Conservation (phyloP, 2,888 invertebrate species). For the Noctua janthina region DNA sequence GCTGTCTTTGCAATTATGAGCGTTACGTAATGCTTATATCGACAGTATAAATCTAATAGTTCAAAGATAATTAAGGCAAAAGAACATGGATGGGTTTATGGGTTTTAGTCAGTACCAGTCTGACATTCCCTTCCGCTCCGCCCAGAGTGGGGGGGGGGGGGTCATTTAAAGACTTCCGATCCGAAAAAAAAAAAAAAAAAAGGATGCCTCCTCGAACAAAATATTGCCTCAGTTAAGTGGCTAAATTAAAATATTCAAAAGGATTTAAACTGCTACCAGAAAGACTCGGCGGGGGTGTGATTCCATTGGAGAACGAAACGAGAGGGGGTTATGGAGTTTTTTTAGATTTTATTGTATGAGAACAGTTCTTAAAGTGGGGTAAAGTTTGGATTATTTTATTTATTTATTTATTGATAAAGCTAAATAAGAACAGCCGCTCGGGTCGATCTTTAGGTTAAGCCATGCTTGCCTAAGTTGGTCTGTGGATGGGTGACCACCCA, state of each 20-base stretch:
- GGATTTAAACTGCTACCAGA: conserved; percentile 66
- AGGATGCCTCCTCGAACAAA: conserved; percentile 60
- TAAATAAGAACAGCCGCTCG: no score
- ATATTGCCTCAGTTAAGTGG: conserved; percentile 67
- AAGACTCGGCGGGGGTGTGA: conserved; percentile 44
- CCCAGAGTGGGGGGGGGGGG: no score
- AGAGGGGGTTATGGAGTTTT: conserved; percentile 10
- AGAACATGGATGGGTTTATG: no score
- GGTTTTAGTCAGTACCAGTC: no score
- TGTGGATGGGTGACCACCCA: no score
- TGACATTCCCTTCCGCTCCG: no score
- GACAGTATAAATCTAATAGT: conserved; percentile 58
- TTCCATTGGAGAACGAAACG: conserved; percentile 43
- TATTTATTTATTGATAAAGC: no score
- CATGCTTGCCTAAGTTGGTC: no score
- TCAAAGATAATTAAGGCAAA: conserved; percentile 70
- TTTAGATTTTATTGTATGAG: conserved; percentile 20
- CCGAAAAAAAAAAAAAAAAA: no score
- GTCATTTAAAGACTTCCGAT: no score
- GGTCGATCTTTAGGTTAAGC: no score
- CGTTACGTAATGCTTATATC: conserved; percentile 43
- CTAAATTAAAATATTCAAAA: conserved; percentile 77
- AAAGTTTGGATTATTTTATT: conserved; percentile 32
- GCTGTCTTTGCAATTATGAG: conserved; percentile 57
- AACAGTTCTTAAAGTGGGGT: conserved; percentile 17